These are phyloP conservation scores for Crocidura indochinensis DNA, from an alignment of 2,797 vertebrate genomes.

Conservation along the genomic window DNA sequence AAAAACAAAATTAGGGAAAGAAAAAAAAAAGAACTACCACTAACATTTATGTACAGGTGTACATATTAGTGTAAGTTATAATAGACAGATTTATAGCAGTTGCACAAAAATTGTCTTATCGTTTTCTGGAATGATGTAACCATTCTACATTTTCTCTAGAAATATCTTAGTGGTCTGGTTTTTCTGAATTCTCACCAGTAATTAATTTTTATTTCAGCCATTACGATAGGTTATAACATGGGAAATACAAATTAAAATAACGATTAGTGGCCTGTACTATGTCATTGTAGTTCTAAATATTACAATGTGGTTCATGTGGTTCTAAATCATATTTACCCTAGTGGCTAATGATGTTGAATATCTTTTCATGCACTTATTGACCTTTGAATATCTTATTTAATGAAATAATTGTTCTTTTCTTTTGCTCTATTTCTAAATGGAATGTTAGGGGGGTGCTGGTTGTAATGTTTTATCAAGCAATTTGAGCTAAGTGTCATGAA, in stretches of 20 bases:
- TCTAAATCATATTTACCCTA: constrained; percentile 60
- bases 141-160: background rate
- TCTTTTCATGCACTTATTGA: constrained; percentile 23
- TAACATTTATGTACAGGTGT: constrained; percentile 20
- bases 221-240: background rate
- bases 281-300: constrained; percentile 30
- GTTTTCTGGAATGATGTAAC: background rate
- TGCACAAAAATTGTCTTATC: background rate
- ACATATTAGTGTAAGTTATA: background rate
- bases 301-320: no score
- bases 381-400: constrained; percentile 13
- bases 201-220: constrained; percentile 31
- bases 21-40: background rate
- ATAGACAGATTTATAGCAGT: constrained; percentile 1
- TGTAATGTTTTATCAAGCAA: constrained; percentile 51
- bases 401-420: constrained; percentile 12
- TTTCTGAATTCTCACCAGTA: background rate
- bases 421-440: constrained; percentile 64
- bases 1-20: background rate
- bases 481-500: constrained; percentile 56
- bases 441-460: background rate
- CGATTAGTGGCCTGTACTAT: background rate
- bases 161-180: background rate
- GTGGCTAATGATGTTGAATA: constrained; percentile 26
- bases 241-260: no score